Evolutionary conservation across 2,888 invertebrate genomes (phyloP), one percentile per base, ranked within the genome.

Genomic region (Epsilonema sp.): DNA sequence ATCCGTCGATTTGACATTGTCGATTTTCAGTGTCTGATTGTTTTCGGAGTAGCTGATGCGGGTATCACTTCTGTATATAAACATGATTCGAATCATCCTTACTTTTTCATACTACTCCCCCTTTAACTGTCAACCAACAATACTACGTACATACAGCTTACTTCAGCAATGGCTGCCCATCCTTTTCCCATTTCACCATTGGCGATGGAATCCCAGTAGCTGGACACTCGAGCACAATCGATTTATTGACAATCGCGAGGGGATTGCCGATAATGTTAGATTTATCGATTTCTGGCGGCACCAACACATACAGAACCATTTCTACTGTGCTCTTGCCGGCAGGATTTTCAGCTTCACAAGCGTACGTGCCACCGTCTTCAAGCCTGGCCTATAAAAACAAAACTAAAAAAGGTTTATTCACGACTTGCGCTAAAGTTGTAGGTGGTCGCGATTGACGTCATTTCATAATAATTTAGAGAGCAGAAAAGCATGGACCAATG

Each of bases 101-200:
- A n/a, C n/a, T n/a, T n/a, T n/a, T n/a, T n/a, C n/a, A n/a, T n/a
- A n/a, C n/a, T n/a, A n/a, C n/a, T n/a, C n/a, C n/a, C n/a, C n/a
- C n/a, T n/a, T n/a, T n/a, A n/a, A n/a, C n/a, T n/a, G n/a, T n/a
- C n/a, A n/a, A n/a, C n/a, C n/a, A n/a, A n/a, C n/a, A n/a, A n/a
- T n/a, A n/a, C n/a, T n/a, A n/a, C n/a, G n/a, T n/a, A n/a, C n/a
- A n/a, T n/a, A n/a, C n/a, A n/a, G n/a, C n/a, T n/a, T n/a, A n/a
- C n/a, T n/a, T n/a, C n/a, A n/a, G n/a, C n/a, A n/a, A n/a, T n/a
- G 56, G 56, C 19, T 72, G 71, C 2, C 78, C 78, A 61, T 82
- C 56, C 50, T 58, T 61, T 24, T 52, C 51, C 69, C 70, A 70
- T 8, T 55, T 51, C 49, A 70, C 63, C 5, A 55, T 52, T 2